Percentiles rank a stretch among this genome's conserved stretches.
phyloP scores from a whole-genome alignment of 1,140 invertebrate genomes.

The Leptopilina boulardi region DNA sequence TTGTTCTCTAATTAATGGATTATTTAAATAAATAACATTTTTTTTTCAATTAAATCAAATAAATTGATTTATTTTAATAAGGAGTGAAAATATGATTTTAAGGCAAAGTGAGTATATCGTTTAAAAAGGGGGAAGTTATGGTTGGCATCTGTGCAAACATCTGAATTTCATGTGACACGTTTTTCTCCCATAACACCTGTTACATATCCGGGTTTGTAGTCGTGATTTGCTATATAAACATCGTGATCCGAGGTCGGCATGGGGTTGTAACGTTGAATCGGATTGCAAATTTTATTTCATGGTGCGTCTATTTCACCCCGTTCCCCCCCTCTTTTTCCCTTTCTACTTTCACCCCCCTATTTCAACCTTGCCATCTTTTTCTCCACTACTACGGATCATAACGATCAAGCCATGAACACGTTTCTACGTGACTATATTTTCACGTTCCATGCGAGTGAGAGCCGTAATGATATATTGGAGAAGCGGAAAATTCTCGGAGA shows the following conservation, averaged over 20 bases:
- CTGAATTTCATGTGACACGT: constrained; percentile 53
- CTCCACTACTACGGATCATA: constrained; percentile 40
- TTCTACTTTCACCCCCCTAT: too few relatives aligned
- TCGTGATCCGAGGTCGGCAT: constrained; percentile 42
- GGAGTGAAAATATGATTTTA: background rate
- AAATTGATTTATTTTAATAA: too few relatives aligned
- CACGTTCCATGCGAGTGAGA: background rate
- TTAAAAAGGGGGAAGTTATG: constrained; percentile 16
- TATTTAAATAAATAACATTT: too few relatives aligned
- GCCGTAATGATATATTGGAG: constrained; percentile 26
- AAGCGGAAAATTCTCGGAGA: background rate
- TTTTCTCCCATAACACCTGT: constrained; percentile 55
- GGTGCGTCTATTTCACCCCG: constrained; percentile 37
- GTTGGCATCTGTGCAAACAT: constrained; percentile 44
- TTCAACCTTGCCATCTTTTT: background rate
- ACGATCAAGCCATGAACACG: constrained; percentile 48
- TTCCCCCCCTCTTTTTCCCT: too few relatives aligned
- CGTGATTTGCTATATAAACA: constrained; percentile 51
- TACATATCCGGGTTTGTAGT: constrained; percentile 40
- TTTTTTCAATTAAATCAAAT: too few relatives aligned
- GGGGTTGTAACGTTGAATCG: constrained; percentile 46
- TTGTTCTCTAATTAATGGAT: too few relatives aligned
- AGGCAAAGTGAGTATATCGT: background rate
- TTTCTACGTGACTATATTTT: constrained; percentile 46
- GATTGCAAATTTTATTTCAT: constrained; percentile 51